phyloP scores from a whole-genome alignment of 2,888 invertebrate genomes.

The Sesamia inferens region DNA sequence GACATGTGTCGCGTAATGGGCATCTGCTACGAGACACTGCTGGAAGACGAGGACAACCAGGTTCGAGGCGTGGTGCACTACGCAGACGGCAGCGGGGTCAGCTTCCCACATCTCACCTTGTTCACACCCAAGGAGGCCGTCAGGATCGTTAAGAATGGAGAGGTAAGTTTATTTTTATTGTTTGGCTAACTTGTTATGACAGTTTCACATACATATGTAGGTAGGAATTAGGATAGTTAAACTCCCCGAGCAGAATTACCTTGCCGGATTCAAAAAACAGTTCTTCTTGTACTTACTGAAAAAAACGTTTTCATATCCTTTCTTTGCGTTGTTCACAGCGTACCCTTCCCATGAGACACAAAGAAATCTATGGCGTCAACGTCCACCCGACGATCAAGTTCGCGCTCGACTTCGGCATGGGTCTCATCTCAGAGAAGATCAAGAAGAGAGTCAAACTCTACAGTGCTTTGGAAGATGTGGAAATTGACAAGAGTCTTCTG shows the following conservation, averaged over 20 bases:
- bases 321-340: slow-evolving; percentile 84
- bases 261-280: no score
- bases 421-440: slow-evolving; percentile 94
- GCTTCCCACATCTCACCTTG: slow-evolving; percentile 93
- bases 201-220: no score
- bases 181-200: not conserved
- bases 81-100: slow-evolving; percentile 93
- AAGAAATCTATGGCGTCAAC: slow-evolving; percentile 94
- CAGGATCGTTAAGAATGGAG: slow-evolving; percentile 94
- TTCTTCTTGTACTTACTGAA: no score
- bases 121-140: slow-evolving; percentile 95
- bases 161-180: slow-evolving; percentile 85
- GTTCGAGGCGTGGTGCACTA: slow-evolving; percentile 94
- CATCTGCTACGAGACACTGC: slow-evolving; percentile 93
- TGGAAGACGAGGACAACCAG: slow-evolving; percentile 95
- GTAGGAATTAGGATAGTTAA: no score
- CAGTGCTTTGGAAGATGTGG: slow-evolving; percentile 91
- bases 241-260: no score
- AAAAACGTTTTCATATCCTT: not conserved
- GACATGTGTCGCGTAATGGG: slow-evolving; percentile 95
- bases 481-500: slow-evolving; percentile 91
- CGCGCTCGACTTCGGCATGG: slow-evolving; percentile 94
- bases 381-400: slow-evolving; percentile 94
- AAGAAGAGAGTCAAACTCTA: slow-evolving; percentile 92
- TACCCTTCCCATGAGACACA: slow-evolving; percentile 94